Conservation (phyloP, 2,797 vertebrate species). For the Periophthalmus magnuspinnatus region DNA sequence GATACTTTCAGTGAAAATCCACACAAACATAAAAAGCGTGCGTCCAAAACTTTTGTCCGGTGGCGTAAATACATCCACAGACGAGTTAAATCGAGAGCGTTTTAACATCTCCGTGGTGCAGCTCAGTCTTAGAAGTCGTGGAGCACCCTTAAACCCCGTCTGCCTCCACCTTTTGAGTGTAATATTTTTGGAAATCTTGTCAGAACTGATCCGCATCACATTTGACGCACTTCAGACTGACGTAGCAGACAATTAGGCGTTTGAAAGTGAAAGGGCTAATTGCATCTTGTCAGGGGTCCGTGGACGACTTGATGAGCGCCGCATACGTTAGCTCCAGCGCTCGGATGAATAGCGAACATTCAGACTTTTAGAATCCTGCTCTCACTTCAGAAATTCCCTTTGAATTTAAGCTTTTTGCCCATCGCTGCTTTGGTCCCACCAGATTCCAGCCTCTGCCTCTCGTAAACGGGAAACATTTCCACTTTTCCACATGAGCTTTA, state of each 20-base stretch:
- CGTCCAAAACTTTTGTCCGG: background rate
- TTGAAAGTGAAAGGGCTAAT: constrained; percentile 48
- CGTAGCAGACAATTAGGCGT: constrained; percentile 38
- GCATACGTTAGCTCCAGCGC: constrained; percentile 12
- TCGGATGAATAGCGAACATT: constrained; percentile 27
- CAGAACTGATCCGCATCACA: constrained; percentile 19
- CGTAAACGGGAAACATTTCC: constrained; percentile 37
- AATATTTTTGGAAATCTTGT: constrained; percentile 23
- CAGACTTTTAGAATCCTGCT: constrained; percentile 25
- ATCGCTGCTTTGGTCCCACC: background rate
- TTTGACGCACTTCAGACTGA: constrained; percentile 21
- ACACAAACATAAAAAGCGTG: too few species aligned
- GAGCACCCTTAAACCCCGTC: constrained; percentile 36
- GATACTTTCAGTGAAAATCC: too few species aligned
- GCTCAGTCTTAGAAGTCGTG: constrained; percentile 25
- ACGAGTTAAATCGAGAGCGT: background rate
- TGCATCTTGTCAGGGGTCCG: constrained; percentile 35
- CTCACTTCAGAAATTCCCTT: constrained; percentile 33
- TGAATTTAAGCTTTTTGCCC: constrained; percentile 45
- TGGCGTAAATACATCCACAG: background rate
- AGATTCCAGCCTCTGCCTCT: constrained; percentile 14
- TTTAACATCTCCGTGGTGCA: background rate
- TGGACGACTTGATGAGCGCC: constrained; percentile 23
- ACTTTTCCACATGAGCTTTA: constrained; percentile 23
- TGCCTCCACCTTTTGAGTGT: constrained; percentile 48